Evolutionary conservation across 2,888 invertebrate species (phyloP).

Genomic region (Hypselothyrea guttata): DNA sequence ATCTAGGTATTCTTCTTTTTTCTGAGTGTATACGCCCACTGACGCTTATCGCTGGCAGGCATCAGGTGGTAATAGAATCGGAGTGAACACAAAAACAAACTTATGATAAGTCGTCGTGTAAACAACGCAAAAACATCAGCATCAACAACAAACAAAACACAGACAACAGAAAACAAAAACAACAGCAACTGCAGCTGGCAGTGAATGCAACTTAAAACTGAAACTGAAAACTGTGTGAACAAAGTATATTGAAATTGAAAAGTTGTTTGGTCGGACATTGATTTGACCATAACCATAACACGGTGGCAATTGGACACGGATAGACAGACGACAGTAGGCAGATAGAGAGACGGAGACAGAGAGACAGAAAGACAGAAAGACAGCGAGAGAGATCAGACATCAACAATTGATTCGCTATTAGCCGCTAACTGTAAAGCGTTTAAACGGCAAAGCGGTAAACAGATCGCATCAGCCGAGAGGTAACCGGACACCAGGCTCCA

Average conservation of each 20-base stretch:
- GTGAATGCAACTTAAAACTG: slow-evolving; percentile 47
- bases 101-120: slow-evolving; percentile 60
- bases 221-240: slow-evolving; percentile 62
- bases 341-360: slow-evolving; percentile 7
- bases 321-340: slow-evolving; percentile 10
- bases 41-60: slow-evolving; percentile 2
- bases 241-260: slow-evolving; percentile 68
- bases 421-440: slow-evolving; percentile 21
- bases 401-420: slow-evolving; percentile 49
- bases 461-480: slow-evolving; percentile 42
- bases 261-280: slow-evolving; percentile 68
- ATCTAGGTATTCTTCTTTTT: no score
- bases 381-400: slow-evolving; percentile 32
- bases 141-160: slow-evolving; percentile 12
- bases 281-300: slow-evolving; percentile 74
- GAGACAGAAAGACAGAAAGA: slow-evolving; percentile 11
- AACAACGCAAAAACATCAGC: slow-evolving; percentile 23
- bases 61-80: not conserved
- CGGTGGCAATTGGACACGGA: slow-evolving; percentile 64
- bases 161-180: slow-evolving; percentile 7
- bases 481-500: slow-evolving; percentile 60
- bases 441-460: slow-evolving; percentile 51
- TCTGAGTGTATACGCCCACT: slow-evolving; percentile 53
- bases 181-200: slow-evolving; percentile 19
- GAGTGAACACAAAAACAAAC: slow-evolving; percentile 41